A percentile compares a stretch with the other conserved stretches of the same genome.
Conservation (phyloP, 2,113 vertebrate species). For the Merops nubicus region DNA sequence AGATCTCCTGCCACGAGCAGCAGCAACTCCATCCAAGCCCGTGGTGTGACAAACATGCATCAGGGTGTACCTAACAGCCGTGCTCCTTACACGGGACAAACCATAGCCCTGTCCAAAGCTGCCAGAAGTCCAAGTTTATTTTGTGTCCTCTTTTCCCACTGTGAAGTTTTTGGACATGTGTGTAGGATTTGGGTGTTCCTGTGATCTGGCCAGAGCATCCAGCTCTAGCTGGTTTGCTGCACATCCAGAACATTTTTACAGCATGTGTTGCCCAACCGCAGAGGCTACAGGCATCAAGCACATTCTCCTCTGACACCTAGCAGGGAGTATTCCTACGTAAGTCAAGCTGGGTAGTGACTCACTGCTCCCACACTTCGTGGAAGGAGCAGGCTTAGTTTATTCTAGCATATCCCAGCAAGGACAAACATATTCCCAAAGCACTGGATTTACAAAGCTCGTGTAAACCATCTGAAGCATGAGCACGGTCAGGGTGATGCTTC, state of each 20-base stretch:
- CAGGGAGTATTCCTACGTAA: constrained; percentile 41
- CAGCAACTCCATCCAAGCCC: background rate
- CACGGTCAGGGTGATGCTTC: background rate
- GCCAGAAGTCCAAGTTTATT: background rate
- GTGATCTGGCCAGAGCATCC: constrained; percentile 6
- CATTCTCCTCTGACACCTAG: constrained; percentile 66
- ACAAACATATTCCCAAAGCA: background rate
- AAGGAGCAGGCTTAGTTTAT: constrained; percentile 22
- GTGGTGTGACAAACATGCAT: background rate
- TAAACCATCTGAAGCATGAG: background rate
- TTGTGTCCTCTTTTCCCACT: background rate
- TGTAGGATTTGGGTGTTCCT: background rate
- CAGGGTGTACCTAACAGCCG: background rate
- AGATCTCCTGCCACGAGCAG: background rate
- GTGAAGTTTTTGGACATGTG: background rate
- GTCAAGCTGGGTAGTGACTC: constrained; percentile 38
- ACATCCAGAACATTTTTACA: constrained; percentile 55
- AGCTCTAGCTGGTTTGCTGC: constrained; percentile 8
- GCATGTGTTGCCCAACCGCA: constrained; percentile 52
- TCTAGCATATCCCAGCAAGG: background rate
- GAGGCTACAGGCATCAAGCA: constrained; percentile 32
- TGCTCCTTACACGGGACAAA: background rate
- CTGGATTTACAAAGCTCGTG: background rate
- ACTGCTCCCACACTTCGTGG: constrained; percentile 45
- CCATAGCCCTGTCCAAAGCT: background rate